Percentiles rank a stretch among this genome's conserved stretches.
phyloP scores from a whole-genome alignment of 1,140 invertebrate species.

The Batillaria attramentaria region DNA sequence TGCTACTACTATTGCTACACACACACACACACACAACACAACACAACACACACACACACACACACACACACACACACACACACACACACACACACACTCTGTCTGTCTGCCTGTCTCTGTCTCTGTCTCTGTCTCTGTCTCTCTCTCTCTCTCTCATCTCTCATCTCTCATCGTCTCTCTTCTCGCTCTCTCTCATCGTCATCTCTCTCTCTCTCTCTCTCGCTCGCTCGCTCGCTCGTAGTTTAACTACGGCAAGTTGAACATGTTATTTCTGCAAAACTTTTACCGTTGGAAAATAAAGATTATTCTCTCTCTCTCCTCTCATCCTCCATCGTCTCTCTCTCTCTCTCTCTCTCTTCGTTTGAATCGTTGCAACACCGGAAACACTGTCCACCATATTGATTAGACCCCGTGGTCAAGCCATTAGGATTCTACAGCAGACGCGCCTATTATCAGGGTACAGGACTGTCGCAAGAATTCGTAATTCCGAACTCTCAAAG shows the following conservation, averaged over 20 bases:
- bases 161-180: neutral
- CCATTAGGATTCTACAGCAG: too few species aligned
- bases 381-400: too few species aligned
- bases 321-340: neutral
- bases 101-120: neutral
- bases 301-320: slow-evolving; percentile 36
- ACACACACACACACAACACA: slow-evolving; percentile 16
- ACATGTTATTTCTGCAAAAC: too few species aligned
- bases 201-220: slow-evolving; percentile 25
- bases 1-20: slow-evolving; percentile 16
- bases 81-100: neutral
- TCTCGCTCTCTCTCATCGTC: neutral
- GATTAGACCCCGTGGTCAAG: too few species aligned
- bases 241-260: too few species aligned
- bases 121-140: slow-evolving; percentile 22
- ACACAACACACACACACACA: slow-evolving; percentile 6
- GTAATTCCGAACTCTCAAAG: too few species aligned
- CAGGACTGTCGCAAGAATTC: too few species aligned
- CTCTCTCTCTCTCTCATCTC: neutral
- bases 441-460: too few species aligned
- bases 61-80: slow-evolving; percentile 5
- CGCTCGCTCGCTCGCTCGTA: neutral
- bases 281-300: too few species aligned
- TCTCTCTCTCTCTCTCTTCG: neutral
- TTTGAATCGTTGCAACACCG: neutral